Evolutionary conservation across 2,797 vertebrate genomes (phyloP), one percentile per base, ranked within the genome.

Genomic region (Triplophysa bombifrons): DNA sequence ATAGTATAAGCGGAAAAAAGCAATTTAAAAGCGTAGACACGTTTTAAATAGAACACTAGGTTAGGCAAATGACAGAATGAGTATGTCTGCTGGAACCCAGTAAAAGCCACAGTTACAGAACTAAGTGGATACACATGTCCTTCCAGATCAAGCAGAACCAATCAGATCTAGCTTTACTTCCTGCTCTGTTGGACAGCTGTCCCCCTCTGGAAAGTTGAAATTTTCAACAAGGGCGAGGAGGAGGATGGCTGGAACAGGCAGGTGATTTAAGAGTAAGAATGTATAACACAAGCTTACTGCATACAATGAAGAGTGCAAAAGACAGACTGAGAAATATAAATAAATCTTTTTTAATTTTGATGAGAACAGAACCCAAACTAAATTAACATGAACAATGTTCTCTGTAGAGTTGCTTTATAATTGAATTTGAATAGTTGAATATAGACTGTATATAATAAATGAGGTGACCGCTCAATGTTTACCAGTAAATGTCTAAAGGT

Each of bases 91-190:
- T 92, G 90, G 90, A 93, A 93, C 90, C 84, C 83, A 80, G 82
- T 86, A 88, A 87, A 89, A 88, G 87, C 85, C 78, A 30, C 30
- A 85, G 74, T 74, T 86, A 85, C 88, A 89, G 88, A 87, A 90
- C 80, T 87, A 86, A 94, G 93, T 93, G 90, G 93, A 93, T 90
- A 92, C 93, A 93, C 91, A 90, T 91, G 85, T 87, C 81, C 91
- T 77, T 87, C 80, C 86, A 90, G 88, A 92, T 88, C 58, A 85
- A 93, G 90, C 86, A 91, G 88, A 94, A 93, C 92, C 91, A 93
- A 93, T 92, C 89, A 88, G 83, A 82, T 88, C 53, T n/a, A 19
- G 91, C 91, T 93, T 94, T 61, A 25, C 61, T 64, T 64, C 61
- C 61, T 38, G 78, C 63, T 80, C 79, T 51, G 73, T 65, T 58